Evolutionary conservation across 2,888 invertebrate species (phyloP).

Genomic region (Arctia plantaginis): DNA sequence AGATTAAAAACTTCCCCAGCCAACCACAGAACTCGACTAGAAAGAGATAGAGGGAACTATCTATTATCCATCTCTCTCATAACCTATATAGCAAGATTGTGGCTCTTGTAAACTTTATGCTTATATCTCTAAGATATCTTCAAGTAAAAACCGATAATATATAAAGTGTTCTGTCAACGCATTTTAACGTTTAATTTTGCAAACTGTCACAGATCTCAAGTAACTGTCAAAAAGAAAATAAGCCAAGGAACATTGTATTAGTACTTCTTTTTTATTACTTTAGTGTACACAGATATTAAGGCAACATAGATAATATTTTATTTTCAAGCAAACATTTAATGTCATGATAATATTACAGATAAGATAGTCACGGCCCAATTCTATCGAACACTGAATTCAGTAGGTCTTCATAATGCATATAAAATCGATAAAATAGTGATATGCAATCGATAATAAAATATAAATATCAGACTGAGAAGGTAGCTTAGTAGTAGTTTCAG

Average conservation of each 20-base stretch:
- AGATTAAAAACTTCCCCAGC: too few species aligned
- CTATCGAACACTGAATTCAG: conserved; percentile 26
- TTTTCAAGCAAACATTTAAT: conserved; percentile 41
- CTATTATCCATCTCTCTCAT: too few species aligned
- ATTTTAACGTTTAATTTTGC: too few species aligned
- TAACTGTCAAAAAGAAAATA: background rate
- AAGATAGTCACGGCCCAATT: conserved; percentile 62
- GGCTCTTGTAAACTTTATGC: too few species aligned
- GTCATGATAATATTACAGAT: conserved; percentile 54
- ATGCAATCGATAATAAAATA: background rate
- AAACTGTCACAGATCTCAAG: background rate
- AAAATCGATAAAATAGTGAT: background rate
- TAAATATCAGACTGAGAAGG: background rate
- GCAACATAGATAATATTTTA: conserved; percentile 44
- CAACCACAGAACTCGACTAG: too few species aligned
- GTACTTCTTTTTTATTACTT: background rate
- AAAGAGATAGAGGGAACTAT: too few species aligned
- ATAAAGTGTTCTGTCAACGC: too few species aligned
- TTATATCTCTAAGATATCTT: too few species aligned
- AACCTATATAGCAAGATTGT: too few species aligned
- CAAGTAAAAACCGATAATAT: too few species aligned
- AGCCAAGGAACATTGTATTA: background rate
- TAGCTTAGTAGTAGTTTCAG: too few species aligned
- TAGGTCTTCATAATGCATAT: background rate
- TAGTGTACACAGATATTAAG: background rate